phyloP scores from a whole-genome alignment of 2,888 invertebrate species.

The Pterostichus madidus region DNA sequence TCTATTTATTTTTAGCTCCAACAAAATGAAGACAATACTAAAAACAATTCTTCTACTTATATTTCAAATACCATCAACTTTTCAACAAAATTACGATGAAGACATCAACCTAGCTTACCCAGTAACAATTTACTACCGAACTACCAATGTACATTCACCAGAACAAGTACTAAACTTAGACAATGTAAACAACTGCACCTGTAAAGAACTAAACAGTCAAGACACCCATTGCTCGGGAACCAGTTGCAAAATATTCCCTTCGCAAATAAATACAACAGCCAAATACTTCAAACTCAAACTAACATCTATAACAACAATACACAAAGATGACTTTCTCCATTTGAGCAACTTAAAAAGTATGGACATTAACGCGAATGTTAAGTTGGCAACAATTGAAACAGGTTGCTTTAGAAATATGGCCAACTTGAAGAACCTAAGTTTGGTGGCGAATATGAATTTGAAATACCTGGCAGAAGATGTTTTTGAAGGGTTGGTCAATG shows the following conservation, averaged over 20 bases:
- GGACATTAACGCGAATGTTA: slow-evolving; percentile 80
- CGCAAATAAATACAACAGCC: neutral
- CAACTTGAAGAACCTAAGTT: slow-evolving; percentile 78
- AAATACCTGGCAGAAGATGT: slow-evolving; percentile 76
- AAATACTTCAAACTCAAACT: slow-evolving; percentile 36
- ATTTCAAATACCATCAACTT: slow-evolving; percentile 4
- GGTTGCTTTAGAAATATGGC: slow-evolving; percentile 78
- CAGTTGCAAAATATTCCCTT: neutral
- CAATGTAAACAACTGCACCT: slow-evolving; percentile 20
- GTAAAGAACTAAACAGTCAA: neutral
- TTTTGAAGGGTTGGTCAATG: slow-evolving; percentile 79
- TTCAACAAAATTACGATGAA: slow-evolving; percentile 57
- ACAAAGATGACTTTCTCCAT: neutral
- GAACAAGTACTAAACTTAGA: slow-evolving; percentile 13
- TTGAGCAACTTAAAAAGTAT: slow-evolving; percentile 76
- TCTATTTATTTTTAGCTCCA: neutral
- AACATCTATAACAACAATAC: slow-evolving; percentile 23
- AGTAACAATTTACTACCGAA: neutral
- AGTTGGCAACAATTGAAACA: slow-evolving; percentile 77
- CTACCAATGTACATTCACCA: neutral
- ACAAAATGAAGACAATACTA: neutral
- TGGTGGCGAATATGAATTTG: slow-evolving; percentile 80
- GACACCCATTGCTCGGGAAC: slow-evolving; percentile 4
- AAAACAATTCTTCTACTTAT: neutral
- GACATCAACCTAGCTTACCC: slow-evolving; percentile 40